Percentiles rank a stretch among this genome's conserved stretches.
Conservation (phyloP, 1,140 invertebrate species). For the Drosophila asahinai region DNA sequence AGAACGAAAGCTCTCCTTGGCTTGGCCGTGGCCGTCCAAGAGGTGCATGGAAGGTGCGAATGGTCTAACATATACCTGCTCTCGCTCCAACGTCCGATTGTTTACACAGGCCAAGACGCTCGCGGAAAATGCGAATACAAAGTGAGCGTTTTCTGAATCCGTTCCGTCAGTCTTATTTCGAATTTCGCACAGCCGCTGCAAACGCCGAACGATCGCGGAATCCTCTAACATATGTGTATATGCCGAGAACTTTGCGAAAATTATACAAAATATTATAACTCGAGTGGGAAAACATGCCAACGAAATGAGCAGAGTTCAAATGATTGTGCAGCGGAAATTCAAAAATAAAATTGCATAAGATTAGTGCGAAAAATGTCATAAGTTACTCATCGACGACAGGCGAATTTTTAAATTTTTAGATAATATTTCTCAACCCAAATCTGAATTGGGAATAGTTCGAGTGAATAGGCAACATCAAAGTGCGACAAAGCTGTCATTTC, state of each 20-base stretch:
- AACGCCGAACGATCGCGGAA: constrained; percentile 23
- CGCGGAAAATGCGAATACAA: constrained; percentile 39
- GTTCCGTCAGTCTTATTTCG: constrained; percentile 60
- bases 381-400: constrained; percentile 10
- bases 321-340: constrained; percentile 39
- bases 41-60: constrained; percentile 20
- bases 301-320: constrained; percentile 11
- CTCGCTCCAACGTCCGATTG: constrained; percentile 22
- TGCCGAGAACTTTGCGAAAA: constrained; percentile 42
- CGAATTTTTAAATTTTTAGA: constrained; percentile 27
- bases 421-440: neutral
- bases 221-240: constrained; percentile 8
- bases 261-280: constrained; percentile 35
- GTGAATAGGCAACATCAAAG: constrained; percentile 20
- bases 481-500: constrained; percentile 14
- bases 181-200: constrained; percentile 50
- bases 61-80: constrained; percentile 21
- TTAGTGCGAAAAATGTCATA: constrained; percentile 46
- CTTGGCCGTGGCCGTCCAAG: constrained; percentile 9
- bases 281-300: constrained; percentile 5
- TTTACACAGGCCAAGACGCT: constrained; percentile 36
- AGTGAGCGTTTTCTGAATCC: constrained; percentile 28
- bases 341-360: constrained; percentile 64
- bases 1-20: constrained; percentile 16
- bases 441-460: constrained; percentile 10